Conservation (phyloP, 2,888 invertebrate genomes). For the Galerucella nymphaeae region DNA sequence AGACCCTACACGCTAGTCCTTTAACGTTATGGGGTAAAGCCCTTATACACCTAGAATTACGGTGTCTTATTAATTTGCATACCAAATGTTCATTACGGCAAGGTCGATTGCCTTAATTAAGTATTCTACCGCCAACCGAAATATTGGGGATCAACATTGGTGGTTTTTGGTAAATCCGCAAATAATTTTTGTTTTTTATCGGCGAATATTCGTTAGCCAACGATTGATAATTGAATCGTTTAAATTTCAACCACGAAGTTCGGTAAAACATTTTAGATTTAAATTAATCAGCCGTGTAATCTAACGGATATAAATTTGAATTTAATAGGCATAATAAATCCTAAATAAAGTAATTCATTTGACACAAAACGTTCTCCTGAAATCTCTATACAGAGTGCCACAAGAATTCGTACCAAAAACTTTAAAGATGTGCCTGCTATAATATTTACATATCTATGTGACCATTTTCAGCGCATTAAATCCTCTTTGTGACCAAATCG, state of each 20-base stretch:
- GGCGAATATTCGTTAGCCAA: background rate
- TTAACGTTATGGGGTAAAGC: constrained; percentile 17
- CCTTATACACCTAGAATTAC: constrained; percentile 31
- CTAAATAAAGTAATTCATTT: no score
- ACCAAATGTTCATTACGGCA: constrained; percentile 38
- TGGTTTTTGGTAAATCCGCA: constrained; percentile 23
- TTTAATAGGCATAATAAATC: no score
- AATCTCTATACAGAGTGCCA: no score
- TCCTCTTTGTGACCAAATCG: background rate
- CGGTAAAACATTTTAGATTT: background rate
- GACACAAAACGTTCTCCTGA: no score
- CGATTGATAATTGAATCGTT: background rate
- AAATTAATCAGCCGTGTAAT: background rate
- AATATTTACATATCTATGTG: constrained; percentile 1
- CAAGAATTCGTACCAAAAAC: no score
- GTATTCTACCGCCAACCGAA: constrained; percentile 23
- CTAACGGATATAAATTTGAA: background rate
- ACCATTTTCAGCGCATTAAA: background rate
- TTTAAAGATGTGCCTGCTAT: background rate
- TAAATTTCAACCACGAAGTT: background rate
- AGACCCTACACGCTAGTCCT: constrained; percentile 27
- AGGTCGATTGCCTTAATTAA: constrained; percentile 37
- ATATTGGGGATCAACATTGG: constrained; percentile 22
- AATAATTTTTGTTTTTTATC: constrained; percentile 15
- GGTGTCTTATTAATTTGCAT: constrained; percentile 42